These are phyloP conservation scores for Stegastes partitus DNA, from an alignment of 2,113 vertebrate species.

Conservation along the genomic window DNA sequence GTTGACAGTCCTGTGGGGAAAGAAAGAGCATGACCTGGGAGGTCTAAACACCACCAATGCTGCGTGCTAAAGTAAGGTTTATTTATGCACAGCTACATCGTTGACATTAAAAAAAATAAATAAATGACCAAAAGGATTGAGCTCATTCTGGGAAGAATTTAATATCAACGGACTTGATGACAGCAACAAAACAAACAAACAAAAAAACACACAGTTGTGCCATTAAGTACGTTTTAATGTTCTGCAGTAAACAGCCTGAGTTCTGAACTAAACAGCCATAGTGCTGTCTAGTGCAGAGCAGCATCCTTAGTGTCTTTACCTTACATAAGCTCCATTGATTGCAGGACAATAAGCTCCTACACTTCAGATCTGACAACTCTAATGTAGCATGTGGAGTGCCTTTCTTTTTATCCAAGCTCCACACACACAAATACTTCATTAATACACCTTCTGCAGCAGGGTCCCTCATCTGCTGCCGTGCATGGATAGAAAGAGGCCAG, in stretches of 20 bases:
- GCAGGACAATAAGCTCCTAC: constrained; percentile 25
- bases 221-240: neutral
- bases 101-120: neutral
- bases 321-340: constrained; percentile 23
- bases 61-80: neutral
- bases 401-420: constrained; percentile 29
- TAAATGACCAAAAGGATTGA: neutral
- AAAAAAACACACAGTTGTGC: neutral
- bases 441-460: constrained; percentile 32
- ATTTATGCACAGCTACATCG: constrained; percentile 1
- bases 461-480: constrained; percentile 38
- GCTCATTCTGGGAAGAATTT: neutral
- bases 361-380: constrained; percentile 42
- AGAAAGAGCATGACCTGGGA: neutral
- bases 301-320: neutral
- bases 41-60: neutral
- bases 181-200: neutral
- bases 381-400: constrained; percentile 36
- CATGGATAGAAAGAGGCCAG: constrained; percentile 67
- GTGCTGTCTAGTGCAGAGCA: no score
- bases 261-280: neutral
- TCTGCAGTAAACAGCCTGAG: neutral
- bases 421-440: constrained; percentile 32
- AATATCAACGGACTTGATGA: neutral
- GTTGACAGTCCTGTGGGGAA: neutral